A percentile compares a stretch with the other conserved stretches of the same genome.
These are phyloP conservation scores for Leptobrachium leishanense DNA, from an alignment of 2,113 vertebrate species.

Conservation along the genomic window DNA sequence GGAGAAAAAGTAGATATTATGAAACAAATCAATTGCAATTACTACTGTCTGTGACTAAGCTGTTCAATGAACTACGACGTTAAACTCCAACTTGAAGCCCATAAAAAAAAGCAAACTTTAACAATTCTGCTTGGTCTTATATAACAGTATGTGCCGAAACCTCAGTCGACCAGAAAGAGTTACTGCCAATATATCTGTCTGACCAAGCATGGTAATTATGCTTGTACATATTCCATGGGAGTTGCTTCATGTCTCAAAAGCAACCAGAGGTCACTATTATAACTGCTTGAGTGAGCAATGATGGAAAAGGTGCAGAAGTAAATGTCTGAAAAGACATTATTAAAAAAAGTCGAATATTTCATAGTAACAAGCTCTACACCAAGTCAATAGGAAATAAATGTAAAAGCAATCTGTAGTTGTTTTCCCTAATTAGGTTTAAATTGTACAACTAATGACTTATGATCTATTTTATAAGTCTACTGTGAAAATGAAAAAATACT, in stretches of 20 bases:
- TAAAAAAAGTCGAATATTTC: neutral
- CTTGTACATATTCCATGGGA: neutral
- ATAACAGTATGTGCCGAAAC: neutral
- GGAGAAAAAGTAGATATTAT: neutral
- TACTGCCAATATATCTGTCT: neutral
- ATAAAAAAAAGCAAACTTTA: neutral
- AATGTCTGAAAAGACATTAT: neutral
- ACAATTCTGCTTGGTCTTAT: neutral
- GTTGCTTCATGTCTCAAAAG: neutral
- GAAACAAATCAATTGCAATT: constrained; percentile 19
- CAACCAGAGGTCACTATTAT: neutral
- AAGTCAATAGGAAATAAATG: neutral
- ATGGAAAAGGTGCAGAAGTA: neutral
- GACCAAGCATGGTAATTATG: neutral
- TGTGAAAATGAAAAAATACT: no score
- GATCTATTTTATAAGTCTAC: no score
- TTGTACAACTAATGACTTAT: no score
- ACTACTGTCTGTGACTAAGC: neutral
- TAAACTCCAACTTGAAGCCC: neutral
- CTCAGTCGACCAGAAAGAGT: neutral
- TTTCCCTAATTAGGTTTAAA: no score
- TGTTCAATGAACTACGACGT: neutral
- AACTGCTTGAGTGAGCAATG: neutral
- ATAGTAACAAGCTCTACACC: neutral
- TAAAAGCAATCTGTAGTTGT: neutral